A percentile compares a stretch with the other conserved stretches of the same genome.
Conservation (phyloP, 2,888 invertebrate species). For the Atrina japonica region DNA sequence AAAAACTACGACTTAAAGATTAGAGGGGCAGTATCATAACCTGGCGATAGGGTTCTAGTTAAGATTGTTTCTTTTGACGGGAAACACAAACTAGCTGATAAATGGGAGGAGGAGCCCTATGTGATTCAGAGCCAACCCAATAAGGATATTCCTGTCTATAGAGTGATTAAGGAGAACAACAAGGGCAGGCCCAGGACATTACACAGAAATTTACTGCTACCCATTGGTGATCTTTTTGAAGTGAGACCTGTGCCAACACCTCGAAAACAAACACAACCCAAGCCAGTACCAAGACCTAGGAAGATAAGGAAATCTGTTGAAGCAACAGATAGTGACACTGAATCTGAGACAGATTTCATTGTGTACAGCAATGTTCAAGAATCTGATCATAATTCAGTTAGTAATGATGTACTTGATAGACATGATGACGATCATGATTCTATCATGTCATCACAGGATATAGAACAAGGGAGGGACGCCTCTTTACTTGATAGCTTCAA, state of each 20-base stretch:
- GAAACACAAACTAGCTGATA: slow-evolving; percentile 16
- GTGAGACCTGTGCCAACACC: not conserved
- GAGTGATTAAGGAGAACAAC: not conserved
- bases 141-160: slow-evolving; percentile 9
- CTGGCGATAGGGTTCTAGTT: slow-evolving; percentile 11
- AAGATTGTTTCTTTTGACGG: slow-evolving; percentile 6
- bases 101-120: slow-evolving; percentile 16
- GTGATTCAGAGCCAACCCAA: not conserved
- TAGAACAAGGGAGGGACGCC: too few relatives aligned
- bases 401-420: too few relatives aligned
- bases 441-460: too few relatives aligned
- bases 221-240: not conserved
- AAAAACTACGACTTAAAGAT: not conserved
- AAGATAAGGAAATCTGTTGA: too few relatives aligned
- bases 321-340: too few relatives aligned
- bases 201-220: slow-evolving; percentile 1
- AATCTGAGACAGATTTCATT: too few relatives aligned
- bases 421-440: too few relatives aligned
- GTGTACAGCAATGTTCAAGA: too few relatives aligned
- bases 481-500: too few relatives aligned
- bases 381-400: too few relatives aligned
- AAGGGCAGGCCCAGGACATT: not conserved
- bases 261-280: not conserved
- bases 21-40: not conserved
- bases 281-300: too few relatives aligned